These are phyloP conservation scores for Cottoperca gobio DNA, from an alignment of 2,797 vertebrate species.

Conservation along the genomic window DNA sequence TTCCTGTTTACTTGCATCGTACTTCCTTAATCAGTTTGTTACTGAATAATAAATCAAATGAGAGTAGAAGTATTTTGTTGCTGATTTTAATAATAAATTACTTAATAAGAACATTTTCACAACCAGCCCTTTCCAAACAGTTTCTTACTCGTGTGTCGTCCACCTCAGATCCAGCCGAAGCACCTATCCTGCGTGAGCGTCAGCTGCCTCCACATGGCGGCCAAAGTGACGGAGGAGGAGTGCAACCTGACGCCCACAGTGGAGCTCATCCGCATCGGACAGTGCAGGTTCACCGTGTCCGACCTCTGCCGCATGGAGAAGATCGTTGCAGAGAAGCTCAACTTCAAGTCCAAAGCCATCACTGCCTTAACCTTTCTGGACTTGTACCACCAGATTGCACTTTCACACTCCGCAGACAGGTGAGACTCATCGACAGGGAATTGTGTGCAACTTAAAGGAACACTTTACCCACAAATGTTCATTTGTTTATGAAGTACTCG, in stretches of 20 bases:
- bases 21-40: background rate
- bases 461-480: no score
- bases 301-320: slow-evolving; percentile 97
- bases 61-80: background rate
- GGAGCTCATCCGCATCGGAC: slow-evolving; percentile 96
- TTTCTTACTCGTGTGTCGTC: background rate
- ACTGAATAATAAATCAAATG: background rate
- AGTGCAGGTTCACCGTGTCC: slow-evolving; percentile 95
- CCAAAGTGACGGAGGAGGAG: slow-evolving; percentile 91
- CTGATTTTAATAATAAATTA: no score
- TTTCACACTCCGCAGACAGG: slow-evolving; percentile 91
- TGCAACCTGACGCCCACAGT: slow-evolving; percentile 89
- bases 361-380: slow-evolving; percentile 99
- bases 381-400: slow-evolving; percentile 91
- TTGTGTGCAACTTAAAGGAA: background rate
- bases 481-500: no score
- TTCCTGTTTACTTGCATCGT: no score
- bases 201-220: slow-evolving; percentile 94
- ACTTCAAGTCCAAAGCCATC: slow-evolving; percentile 95
- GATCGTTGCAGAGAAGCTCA: slow-evolving; percentile 94
- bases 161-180: slow-evolving; percentile 91
- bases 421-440: slow-evolving; percentile 65
- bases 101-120: no score
- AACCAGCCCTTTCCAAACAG: background rate
- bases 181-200: slow-evolving; percentile 97